These are phyloP conservation scores for Corythucha ciliata DNA, from an alignment of 2,888 invertebrate species.

Conservation along the genomic window DNA sequence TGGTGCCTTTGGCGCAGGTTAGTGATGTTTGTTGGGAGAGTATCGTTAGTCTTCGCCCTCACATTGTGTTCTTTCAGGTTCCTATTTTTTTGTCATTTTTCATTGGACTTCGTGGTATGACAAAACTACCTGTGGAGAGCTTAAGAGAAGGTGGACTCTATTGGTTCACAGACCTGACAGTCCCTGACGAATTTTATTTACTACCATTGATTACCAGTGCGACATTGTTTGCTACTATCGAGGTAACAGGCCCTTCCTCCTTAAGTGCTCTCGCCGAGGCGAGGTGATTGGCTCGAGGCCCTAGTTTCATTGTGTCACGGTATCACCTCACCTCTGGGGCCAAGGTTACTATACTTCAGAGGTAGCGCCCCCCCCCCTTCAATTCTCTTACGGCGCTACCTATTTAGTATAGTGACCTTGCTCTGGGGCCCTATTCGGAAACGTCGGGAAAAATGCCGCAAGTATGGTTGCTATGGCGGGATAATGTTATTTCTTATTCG, in stretches of 20 bases:
- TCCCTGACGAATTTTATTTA: slow-evolving; percentile 79
- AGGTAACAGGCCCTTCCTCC: slow-evolving; percentile 44
- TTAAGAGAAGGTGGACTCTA: slow-evolving; percentile 76
- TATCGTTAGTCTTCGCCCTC: background rate
- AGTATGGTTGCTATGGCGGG: too few species aligned
- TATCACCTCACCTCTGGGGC: background rate
- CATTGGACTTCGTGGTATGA: slow-evolving; percentile 77
- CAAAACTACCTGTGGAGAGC: slow-evolving; percentile 82
- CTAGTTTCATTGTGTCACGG: too few species aligned
- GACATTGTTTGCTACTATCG: slow-evolving; percentile 73
- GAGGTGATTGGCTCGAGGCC: too few species aligned
- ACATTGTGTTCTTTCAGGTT: slow-evolving; percentile 43
- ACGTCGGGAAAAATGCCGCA: too few species aligned
- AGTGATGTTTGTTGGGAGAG: background rate
- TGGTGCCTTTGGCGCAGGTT: slow-evolving; percentile 70
- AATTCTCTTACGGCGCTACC: too few species aligned
- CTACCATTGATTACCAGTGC: slow-evolving; percentile 76
- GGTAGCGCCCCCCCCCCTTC: too few species aligned
- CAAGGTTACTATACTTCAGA: too few species aligned
- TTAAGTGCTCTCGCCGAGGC: too few species aligned
- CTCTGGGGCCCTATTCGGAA: too few species aligned
- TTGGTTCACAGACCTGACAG: slow-evolving; percentile 90
- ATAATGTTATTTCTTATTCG: too few species aligned
- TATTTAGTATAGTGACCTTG: too few species aligned
- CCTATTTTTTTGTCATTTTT: slow-evolving; percentile 91